These are phyloP conservation scores for Macroramphosus scolopax DNA, from an alignment of 2,797 vertebrate species.

Conservation along the genomic window DNA sequence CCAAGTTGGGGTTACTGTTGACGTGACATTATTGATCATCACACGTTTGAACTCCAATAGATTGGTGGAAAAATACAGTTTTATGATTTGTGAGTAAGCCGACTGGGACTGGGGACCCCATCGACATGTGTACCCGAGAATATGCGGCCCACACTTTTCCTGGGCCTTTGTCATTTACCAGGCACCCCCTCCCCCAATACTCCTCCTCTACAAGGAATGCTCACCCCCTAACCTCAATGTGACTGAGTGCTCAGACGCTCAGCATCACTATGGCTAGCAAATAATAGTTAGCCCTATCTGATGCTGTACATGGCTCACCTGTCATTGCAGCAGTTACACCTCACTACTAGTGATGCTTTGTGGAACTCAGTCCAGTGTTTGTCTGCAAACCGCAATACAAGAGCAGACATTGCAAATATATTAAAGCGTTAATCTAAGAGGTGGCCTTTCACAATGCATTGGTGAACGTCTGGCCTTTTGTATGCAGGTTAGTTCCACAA, in stretches of 20 bases:
- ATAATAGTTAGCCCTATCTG: neutral
- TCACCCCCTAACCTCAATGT: slow-evolving; percentile 70
- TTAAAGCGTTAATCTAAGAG: neutral
- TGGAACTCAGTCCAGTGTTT: slow-evolving; percentile 10
- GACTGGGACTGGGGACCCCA: slow-evolving; percentile 19
- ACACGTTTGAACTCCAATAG: neutral
- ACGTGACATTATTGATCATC: slow-evolving; percentile 10
- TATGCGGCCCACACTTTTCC: slow-evolving; percentile 77
- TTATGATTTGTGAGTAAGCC: neutral
- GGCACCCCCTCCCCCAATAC: slow-evolving; percentile 79
- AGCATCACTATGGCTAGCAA: slow-evolving; percentile 42
- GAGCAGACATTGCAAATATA: too few species aligned
- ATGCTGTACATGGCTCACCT: slow-evolving; percentile 5
- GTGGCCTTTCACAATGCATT: neutral
- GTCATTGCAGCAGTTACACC: neutral
- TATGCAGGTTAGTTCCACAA: slow-evolving; percentile 7
- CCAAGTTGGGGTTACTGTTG: slow-evolving; percentile 27
- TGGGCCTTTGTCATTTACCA: slow-evolving; percentile 81
- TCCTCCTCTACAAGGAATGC: slow-evolving; percentile 69
- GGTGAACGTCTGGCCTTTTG: neutral
- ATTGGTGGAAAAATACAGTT: neutral
- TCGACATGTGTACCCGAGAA: slow-evolving; percentile 68
- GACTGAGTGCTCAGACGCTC: slow-evolving; percentile 45
- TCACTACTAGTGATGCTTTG: neutral
- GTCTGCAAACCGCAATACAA: neutral